Evolutionary conservation across 2,797 vertebrate species (phyloP).

Genomic region (Mycteria americana): DNA sequence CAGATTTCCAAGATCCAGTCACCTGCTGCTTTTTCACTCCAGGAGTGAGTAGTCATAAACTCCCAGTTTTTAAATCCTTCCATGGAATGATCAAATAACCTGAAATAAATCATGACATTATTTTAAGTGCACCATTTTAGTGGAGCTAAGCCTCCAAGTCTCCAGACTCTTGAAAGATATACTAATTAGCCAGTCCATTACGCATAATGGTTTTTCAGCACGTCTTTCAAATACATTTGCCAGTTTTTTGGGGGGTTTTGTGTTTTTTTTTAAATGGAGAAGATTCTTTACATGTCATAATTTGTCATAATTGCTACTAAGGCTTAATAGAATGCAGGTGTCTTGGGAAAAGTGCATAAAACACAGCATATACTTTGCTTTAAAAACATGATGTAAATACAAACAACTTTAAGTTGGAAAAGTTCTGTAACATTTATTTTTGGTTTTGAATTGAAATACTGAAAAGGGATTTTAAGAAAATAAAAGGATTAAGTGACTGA

Average conservation of each 20-base stretch:
- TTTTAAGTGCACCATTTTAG: neutral
- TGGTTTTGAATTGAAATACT: neutral
- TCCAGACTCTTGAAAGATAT: neutral
- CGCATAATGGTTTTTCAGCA: neutral
- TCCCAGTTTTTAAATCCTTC: constrained; percentile 98
- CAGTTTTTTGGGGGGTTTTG: neutral
- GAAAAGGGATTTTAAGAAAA: neutral
- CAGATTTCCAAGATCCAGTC: constrained; percentile 95
- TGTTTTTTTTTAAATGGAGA: neutral
- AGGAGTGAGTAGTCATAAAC: constrained; percentile 96
- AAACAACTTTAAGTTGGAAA: neutral
- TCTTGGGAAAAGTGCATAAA: neutral
- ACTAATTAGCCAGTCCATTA: neutral
- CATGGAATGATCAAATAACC: constrained; percentile 96
- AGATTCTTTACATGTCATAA: neutral
- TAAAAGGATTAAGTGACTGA: neutral
- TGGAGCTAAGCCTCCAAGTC: neutral
- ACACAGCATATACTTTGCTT: neutral
- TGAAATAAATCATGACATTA: neutral
- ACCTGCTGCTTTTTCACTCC: constrained; percentile 91
- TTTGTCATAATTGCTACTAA: neutral
- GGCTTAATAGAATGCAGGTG: neutral
- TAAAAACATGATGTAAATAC: neutral
- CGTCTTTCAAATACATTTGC: neutral
- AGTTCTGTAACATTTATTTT: neutral